Conservation (phyloP, 1,140 invertebrate genomes). For the Temnothorax longispinosus region DNA sequence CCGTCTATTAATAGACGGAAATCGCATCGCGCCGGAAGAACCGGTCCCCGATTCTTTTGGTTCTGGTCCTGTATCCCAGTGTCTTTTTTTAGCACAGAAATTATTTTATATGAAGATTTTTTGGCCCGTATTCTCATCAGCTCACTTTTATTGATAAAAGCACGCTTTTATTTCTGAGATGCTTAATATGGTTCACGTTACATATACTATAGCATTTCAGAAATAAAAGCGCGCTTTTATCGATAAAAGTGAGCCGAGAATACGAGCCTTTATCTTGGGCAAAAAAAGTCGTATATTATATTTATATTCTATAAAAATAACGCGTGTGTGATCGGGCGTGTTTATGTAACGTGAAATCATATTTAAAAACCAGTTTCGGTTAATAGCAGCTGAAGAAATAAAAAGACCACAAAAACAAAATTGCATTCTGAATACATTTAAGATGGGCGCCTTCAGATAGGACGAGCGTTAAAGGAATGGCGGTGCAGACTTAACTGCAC, state of each 20-base stretch:
- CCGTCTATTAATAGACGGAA: conserved; percentile 69
- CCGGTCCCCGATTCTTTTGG: conserved; percentile 47
- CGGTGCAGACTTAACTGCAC: background rate
- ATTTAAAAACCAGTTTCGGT: conserved; percentile 3
- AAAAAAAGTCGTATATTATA: background rate
- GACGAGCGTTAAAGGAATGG: background rate
- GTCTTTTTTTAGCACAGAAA: background rate
- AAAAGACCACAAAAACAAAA: background rate
- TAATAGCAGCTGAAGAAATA: background rate
- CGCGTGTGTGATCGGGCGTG: no score
- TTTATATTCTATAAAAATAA: background rate
- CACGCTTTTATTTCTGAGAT: no score
- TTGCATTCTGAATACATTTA: background rate
- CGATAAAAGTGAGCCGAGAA: no score
- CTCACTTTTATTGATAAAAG: no score
- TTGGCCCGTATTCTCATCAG: no score
- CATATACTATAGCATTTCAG: no score
- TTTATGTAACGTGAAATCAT: background rate
- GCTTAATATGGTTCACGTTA: no score
- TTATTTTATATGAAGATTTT: background rate
- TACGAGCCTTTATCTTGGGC: background rate
- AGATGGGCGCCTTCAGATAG: no score
- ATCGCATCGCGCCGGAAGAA: conserved; percentile 58
- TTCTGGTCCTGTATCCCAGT: background rate
- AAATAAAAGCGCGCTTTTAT: no score